These are phyloP conservation scores for Octonoba sinensis DNA, from an alignment of 2,888 invertebrate genomes.

Conservation along the genomic window DNA sequence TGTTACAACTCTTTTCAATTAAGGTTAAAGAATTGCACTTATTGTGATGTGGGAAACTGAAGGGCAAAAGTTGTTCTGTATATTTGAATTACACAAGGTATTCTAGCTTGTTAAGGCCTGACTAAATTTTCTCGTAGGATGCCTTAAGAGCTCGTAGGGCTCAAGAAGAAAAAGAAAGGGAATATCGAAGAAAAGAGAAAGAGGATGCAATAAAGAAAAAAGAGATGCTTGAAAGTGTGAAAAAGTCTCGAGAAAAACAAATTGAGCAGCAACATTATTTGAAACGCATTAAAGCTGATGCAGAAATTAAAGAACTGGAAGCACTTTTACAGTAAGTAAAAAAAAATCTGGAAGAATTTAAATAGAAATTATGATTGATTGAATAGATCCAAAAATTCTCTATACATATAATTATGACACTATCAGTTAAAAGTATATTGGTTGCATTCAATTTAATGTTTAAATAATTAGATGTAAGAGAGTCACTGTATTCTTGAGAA, in stretches of 20 bases:
- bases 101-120: too few species aligned
- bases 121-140: conserved; percentile 25
- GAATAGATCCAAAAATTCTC: background rate
- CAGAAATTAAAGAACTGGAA: conserved; percentile 42
- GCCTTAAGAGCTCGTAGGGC: conserved; percentile 50
- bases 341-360: too few species aligned
- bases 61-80: too few species aligned
- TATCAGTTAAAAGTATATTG: too few species aligned
- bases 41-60: too few species aligned
- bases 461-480: too few species aligned
- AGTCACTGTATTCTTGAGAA: too few species aligned
- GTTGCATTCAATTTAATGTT: too few species aligned
- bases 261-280: conserved; percentile 38
- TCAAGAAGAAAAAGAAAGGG: conserved; percentile 59
- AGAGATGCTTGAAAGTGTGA: conserved; percentile 38
- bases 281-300: conserved; percentile 37
- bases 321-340: conserved; percentile 28
- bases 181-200: conserved; percentile 47
- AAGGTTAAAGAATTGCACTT: too few species aligned
- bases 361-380: background rate
- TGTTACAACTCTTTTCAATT: too few species aligned
- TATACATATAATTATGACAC: too few species aligned
- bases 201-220: conserved; percentile 35
- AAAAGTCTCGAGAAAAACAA: conserved; percentile 32
- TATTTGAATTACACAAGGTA: too few species aligned